Conservation (phyloP, 2,797 vertebrate species). For the Todus mexicanus region DNA sequence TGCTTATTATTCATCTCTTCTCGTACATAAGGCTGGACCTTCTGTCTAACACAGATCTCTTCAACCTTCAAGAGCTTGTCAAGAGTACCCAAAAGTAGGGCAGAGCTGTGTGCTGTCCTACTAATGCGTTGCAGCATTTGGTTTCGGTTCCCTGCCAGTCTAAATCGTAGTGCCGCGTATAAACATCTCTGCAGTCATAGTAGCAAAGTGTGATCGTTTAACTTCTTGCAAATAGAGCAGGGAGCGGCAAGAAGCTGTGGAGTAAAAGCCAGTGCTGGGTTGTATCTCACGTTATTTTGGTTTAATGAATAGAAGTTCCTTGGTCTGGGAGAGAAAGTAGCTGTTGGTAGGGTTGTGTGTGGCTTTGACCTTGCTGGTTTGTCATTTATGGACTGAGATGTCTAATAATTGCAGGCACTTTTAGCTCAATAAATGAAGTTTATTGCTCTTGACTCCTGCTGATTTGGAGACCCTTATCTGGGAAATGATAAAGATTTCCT, state of each 20-base stretch:
- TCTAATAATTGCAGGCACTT: not conserved
- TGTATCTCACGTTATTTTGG: not conserved
- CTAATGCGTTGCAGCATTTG: not conserved
- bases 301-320: not conserved
- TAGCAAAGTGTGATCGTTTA: fast-evolving
- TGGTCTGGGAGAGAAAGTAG: not conserved
- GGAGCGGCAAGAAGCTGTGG: not conserved
- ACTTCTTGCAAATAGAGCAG: not conserved
- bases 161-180: not conserved
- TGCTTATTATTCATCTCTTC: not conserved
- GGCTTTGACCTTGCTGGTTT: not conserved
- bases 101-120: not conserved
- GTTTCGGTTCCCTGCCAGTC: not conserved
- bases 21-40: not conserved
- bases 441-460: not conserved
- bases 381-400: not conserved
- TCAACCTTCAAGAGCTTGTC: conserved; percentile 16
- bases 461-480: not conserved
- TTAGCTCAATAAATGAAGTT: not conserved
- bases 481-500: not conserved
- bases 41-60: not conserved
- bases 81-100: not conserved
- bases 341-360: not conserved
- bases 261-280: not conserved
- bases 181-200: not conserved